Evolutionary conservation across 2,888 invertebrate genomes (phyloP).

Genomic region (Xanthorhoe designata): DNA sequence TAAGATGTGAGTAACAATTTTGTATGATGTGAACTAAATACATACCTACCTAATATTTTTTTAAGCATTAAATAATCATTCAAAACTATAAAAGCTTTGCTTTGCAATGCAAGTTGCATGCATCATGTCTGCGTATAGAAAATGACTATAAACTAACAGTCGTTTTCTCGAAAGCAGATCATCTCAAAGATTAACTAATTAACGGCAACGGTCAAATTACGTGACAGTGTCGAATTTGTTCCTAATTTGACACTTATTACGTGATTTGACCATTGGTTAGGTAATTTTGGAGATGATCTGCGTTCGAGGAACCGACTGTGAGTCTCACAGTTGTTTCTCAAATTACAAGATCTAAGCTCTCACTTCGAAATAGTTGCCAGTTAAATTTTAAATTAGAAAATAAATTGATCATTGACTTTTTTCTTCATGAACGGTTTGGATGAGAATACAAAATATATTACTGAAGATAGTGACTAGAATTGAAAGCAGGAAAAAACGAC

Average conservation of each 20-base stretch:
- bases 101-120: background rate
- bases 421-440: slow-evolving; percentile 5
- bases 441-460: slow-evolving; percentile 10
- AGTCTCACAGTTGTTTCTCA: slow-evolving; percentile 60
- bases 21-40: background rate
- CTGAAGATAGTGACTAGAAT: slow-evolving; percentile 41
- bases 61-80: background rate
- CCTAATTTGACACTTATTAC: no score
- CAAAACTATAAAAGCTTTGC: slow-evolving; percentile 6
- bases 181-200: no score
- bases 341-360: slow-evolving; percentile 52
- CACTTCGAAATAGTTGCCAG: slow-evolving; percentile 26
- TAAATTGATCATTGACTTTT: background rate
- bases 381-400: slow-evolving; percentile 17
- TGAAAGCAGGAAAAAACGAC: slow-evolving; percentile 31
- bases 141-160: no score
- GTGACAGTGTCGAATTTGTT: no score
- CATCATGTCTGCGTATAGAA: no score
- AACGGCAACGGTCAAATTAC: no score
- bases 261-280: no score
- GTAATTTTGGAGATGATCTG: slow-evolving; percentile 69
- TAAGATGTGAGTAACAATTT: slow-evolving; percentile 4
- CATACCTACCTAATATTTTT: background rate
- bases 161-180: no score
- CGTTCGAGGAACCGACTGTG: no score